A percentile compares a stretch with the other conserved stretches of the same genome.
These are phyloP conservation scores for Drosophila mettleri DNA, from an alignment of 2,888 invertebrate genomes.

Conservation along the genomic window DNA sequence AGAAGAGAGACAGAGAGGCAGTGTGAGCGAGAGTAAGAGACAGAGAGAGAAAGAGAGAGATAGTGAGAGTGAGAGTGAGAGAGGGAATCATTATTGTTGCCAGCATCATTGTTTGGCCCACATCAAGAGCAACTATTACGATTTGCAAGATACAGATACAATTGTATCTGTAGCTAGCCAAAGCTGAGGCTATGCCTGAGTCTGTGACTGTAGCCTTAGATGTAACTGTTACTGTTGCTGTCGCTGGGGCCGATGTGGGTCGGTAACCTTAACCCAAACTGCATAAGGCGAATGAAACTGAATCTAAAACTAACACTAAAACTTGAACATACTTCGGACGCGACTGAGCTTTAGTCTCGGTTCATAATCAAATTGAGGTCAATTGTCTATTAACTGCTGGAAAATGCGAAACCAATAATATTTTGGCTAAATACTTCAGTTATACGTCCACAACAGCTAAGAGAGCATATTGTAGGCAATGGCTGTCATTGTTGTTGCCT, in stretches of 20 bases:
- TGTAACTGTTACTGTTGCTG: background rate
- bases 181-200: conserved; percentile 5
- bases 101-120: conserved; percentile 32
- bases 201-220: background rate
- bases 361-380: conserved; percentile 54
- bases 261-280: conserved; percentile 61
- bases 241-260: conserved; percentile 22
- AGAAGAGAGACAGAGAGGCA: background rate
- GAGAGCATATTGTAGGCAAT: conserved; percentile 15
- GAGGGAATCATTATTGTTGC: conserved; percentile 31
- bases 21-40: background rate
- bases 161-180: conserved; percentile 19
- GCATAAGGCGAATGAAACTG: conserved; percentile 28
- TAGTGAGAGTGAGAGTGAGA: background rate
- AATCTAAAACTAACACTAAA: conserved; percentile 19
- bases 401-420: conserved; percentile 37
- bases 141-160: conserved; percentile 38
- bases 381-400: conserved; percentile 37
- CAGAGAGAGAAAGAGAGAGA: background rate
- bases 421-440: conserved; percentile 17
- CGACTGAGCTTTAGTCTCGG: conserved; percentile 22
- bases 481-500: conserved; percentile 33
- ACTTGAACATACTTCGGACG: background rate
- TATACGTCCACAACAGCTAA: background rate
- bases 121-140: conserved; percentile 27